Conservation (phyloP, 92 coral and sea anemone species). For the Epizoanthus scotinus region DNA sequence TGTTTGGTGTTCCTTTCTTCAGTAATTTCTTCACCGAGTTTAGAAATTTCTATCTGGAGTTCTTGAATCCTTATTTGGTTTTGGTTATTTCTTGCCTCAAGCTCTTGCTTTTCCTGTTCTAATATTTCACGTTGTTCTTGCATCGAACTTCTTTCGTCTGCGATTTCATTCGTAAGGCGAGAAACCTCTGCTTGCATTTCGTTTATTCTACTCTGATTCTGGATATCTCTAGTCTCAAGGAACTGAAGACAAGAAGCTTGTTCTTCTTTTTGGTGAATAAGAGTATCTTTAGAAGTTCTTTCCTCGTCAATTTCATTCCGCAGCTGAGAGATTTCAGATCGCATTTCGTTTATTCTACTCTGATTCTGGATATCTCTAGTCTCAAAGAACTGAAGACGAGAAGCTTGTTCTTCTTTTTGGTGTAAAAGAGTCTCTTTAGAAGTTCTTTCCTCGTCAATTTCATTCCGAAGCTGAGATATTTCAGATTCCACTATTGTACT, state of each 20-base stretch:
- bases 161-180: not conserved
- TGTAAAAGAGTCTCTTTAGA: no score
- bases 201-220: conserved; percentile 1
- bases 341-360: no score
- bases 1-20: not conserved
- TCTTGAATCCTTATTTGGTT: conserved; percentile 6
- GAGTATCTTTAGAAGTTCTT: no score
- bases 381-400: no score
- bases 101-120: not conserved
- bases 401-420: no score
- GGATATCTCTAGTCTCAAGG: not conserved
- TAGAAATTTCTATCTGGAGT: not conserved
- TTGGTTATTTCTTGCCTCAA: not conserved
- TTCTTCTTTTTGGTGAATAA: no score
- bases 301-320: no score
- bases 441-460: no score
- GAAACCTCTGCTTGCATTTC: not conserved
- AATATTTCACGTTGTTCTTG: not conserved
- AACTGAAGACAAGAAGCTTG: not conserved
- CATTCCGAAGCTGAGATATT: no score
- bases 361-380: no score
- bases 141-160: not conserved
- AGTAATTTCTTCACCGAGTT: not conserved
- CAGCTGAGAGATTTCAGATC: no score
- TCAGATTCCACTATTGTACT: no score